Base-by-base conservation (phyloP, 2,888 invertebrate species). In the Andrena trimmerana region DNA sequence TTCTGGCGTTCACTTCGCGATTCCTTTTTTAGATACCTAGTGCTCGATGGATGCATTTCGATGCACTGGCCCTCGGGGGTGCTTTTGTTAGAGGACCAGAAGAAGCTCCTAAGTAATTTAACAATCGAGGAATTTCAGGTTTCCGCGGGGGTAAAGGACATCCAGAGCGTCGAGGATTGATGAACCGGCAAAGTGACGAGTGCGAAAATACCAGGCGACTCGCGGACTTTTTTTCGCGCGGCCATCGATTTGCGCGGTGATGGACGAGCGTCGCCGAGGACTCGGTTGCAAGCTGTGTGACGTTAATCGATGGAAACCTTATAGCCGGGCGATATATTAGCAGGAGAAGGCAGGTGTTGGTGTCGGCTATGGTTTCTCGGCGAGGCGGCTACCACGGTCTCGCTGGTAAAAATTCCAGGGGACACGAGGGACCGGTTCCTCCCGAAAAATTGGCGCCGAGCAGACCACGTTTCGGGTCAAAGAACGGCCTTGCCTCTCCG, bases 401-500 rank as follows among this genome's bases (percentile, higher is more conserved):
- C 65, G 83, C 54, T 73, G 63, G 67, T 63, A 83, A 84, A 83
- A 90, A 90, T 91, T 90, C 90, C 90, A 87, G 81, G 84, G 82
- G 85, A 85, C 81, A 79, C 62, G 54, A 81, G 42, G 85, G 91
- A 91, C 91, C 91, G 92, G 93, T 92, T 92, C 88, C 90, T 88
- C 89, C 90, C 91, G 78, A 91, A 93, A 93, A 91, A 92, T 90
- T 93, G 92, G 92, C 92, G 92, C 91, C 92, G 89, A 90, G 86
- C 87, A 88, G 91, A 88, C 90, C 91, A 89, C 86, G 89, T 85
- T 88, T 83, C 90, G 90, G 93, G 93, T 93, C 93, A 93, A 93
- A 93, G 93, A 93, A 93, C 93, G 93, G 89, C 93, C 93, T 93
- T 93, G 93, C 92, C 89, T 89, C 86, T 80, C 63, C 87, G 81